Evolutionary conservation across 2,888 invertebrate genomes (phyloP), one percentile per base, ranked within the genome.

Genomic region (Rotaria socialis): DNA sequence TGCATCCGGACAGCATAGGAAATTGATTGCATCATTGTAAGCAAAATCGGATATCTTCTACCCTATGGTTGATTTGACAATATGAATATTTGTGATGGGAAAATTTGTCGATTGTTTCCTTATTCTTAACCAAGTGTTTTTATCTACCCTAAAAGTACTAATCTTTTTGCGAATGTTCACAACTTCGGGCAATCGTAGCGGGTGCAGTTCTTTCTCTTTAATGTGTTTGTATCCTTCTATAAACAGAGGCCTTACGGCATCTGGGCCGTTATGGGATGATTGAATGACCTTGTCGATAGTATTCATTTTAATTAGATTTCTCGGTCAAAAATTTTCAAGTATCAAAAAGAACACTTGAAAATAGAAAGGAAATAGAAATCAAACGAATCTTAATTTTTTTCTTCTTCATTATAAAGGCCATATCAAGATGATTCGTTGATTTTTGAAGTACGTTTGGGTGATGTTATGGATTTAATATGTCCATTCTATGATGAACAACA

Each of bases 391-490:
- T 60, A 11, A 2, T 60, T 27, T 60, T 60, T 35, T 35, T 35
- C 35, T 35, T 35, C 35, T 35, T 35, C 35, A 35, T 35, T 67
- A 67, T 19, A n/a, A 47, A 80, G 80, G 80, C 24, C 47, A 47
- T 80, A 80, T 47, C 80, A 47, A 47, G 47, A 80, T n/a, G 16
- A 14, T 80, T 24, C 43, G 19, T 80, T 80, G 47, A 47, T n/a
- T 16, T 80, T 80, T 80, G 80, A 80, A 80, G 80, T 80, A 47
- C 80, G 47, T 80, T 47, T 43, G 47, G 80, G 43, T 14, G 80
- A 80, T 24, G 43, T 47, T 47, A 80, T 80, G 80, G 80, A 80
- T 80, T 24, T 80, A n/a, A 14, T 80, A 80, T 80, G 80, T 47
- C 80, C 80, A 43, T 80, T 47, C 47, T 80, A 80, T 47, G 47